phyloP scores from a whole-genome alignment of 2,797 vertebrate species.

The Phrynocephalus vlangalii region DNA sequence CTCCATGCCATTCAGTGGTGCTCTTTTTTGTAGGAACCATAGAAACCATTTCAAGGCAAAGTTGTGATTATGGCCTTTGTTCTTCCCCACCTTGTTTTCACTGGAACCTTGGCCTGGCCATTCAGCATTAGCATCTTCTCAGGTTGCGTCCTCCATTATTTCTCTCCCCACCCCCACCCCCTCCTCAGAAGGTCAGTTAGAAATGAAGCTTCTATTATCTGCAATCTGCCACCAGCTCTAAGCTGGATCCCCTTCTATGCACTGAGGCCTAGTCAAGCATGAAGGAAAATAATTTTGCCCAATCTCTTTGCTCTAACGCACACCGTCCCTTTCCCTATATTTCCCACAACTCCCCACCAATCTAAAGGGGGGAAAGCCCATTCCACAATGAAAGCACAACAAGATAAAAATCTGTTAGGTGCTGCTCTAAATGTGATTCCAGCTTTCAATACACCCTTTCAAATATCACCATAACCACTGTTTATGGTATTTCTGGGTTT shows the following conservation, averaged over 20 bases:
- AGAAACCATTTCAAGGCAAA: constrained; percentile 48
- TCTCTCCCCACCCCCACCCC: constrained; percentile 46
- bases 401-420: constrained; percentile 65
- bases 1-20: constrained; percentile 23
- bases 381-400: constrained; percentile 62
- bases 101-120: background rate
- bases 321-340: constrained; percentile 65
- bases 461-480: constrained; percentile 34
- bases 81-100: constrained; percentile 32
- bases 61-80: constrained; percentile 56
- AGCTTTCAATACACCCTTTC: constrained; percentile 39
- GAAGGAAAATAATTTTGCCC: constrained; percentile 98
- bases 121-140: constrained; percentile 56
- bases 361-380: constrained; percentile 50
- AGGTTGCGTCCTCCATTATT: constrained; percentile 70
- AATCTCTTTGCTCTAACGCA: constrained; percentile 85
- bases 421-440: constrained; percentile 53
- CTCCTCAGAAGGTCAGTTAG: constrained; percentile 87
- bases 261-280: constrained; percentile 93
- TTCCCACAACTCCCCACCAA: constrained; percentile 56
- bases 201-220: constrained; percentile 96
- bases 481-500: constrained; percentile 28
- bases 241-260: constrained; percentile 90
- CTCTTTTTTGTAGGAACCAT: constrained; percentile 19
- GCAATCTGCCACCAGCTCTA: constrained; percentile 90